Evolutionary conservation across 2,888 invertebrate species (phyloP).

Genomic region (Tyria jacobaeae): DNA sequence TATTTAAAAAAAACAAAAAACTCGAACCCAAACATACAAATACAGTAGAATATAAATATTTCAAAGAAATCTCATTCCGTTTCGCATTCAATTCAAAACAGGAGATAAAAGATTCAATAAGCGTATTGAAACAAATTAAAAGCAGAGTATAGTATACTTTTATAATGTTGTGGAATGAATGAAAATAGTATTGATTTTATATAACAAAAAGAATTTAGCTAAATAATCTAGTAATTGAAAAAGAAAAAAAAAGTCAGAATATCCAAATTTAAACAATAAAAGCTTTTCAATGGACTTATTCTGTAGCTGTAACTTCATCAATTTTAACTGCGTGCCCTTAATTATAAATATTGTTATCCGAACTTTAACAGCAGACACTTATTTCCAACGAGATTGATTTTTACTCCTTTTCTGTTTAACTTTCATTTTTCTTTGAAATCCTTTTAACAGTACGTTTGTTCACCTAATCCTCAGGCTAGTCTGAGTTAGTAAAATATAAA

Average conservation of each 20-base stretch:
- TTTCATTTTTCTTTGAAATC: slow-evolving; percentile 54
- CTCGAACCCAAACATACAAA: too few relatives aligned
- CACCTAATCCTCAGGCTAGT: slow-evolving; percentile 42
- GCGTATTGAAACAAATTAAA: too few relatives aligned
- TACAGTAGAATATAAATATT: too few relatives aligned
- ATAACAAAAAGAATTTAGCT: not conserved
- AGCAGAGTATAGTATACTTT: too few relatives aligned
- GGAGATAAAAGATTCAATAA: too few relatives aligned
- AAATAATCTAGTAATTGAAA: not conserved
- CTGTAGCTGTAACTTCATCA: not conserved
- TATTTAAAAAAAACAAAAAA: too few relatives aligned
- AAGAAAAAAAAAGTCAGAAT: not conserved
- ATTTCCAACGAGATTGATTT: slow-evolving; percentile 33
- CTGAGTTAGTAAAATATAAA: slow-evolving; percentile 7
- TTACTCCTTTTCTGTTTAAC: slow-evolving; percentile 46
- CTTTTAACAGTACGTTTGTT: slow-evolving; percentile 46
- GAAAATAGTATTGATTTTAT: too few relatives aligned
- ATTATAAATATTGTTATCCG: slow-evolving; percentile 24
- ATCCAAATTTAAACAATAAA: slow-evolving; percentile 7
- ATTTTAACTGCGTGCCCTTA: slow-evolving; percentile 20
- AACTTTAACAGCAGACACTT: slow-evolving; percentile 14
- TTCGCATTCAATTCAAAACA: too few relatives aligned
- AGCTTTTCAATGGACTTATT: slow-evolving; percentile 8
- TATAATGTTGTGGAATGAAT: too few relatives aligned
- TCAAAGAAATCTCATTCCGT: too few relatives aligned